Percentiles rank a stretch among this genome's conserved stretches.
Evolutionary conservation across 2,797 vertebrate genomes (phyloP).

Genomic region (Anas acuta): DNA sequence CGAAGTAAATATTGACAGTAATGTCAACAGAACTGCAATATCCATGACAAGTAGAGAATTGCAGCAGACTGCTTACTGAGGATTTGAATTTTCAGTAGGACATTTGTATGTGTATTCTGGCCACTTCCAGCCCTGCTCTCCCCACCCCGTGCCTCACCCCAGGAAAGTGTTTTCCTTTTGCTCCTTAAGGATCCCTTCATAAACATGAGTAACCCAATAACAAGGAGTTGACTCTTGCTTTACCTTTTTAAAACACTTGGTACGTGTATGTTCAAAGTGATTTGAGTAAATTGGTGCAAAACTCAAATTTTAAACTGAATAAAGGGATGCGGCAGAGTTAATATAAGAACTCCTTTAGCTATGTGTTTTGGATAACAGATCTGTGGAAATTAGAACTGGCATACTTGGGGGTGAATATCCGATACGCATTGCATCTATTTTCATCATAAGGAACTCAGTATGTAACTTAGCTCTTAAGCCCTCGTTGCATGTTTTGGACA

Average conservation of each 20-base stretch:
- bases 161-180: not conserved
- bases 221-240: not conserved
- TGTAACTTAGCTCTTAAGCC: not conserved
- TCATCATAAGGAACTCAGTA: not conserved
- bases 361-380: not conserved
- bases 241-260: not conserved
- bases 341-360: not conserved
- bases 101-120: not conserved
- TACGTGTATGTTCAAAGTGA: not conserved
- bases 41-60: not conserved
- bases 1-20: conserved; percentile 6
- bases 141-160: fast-evolving
- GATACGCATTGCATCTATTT: not conserved
- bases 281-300: conserved; percentile 12
- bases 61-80: not conserved
- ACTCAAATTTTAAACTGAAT: not conserved
- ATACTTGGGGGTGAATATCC: not conserved
- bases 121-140: not conserved
- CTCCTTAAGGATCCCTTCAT: not conserved
- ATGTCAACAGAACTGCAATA: not conserved
- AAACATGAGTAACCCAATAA: not conserved
- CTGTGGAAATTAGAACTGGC: not conserved
- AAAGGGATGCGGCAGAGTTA: not conserved
- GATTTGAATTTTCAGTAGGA: not conserved
- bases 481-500: not conserved